phyloP scores from a whole-genome alignment of 2,888 invertebrate genomes.

The Euclidia mi region DNA sequence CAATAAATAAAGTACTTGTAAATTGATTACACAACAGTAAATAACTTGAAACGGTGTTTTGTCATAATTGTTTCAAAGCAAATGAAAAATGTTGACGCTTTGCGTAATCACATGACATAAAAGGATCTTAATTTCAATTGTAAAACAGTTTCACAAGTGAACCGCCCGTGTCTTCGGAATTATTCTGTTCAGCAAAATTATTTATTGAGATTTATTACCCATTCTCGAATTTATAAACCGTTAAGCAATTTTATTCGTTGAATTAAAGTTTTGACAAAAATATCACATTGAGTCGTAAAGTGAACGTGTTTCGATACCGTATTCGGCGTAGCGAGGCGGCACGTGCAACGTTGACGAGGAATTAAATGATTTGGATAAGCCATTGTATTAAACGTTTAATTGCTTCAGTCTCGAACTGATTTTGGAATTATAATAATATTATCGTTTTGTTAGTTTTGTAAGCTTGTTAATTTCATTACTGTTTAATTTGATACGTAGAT shows the following conservation, averaged over 20 bases:
- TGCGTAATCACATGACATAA: neutral
- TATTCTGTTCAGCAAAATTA: slow-evolving; percentile 7
- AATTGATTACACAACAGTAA: too few relatives aligned
- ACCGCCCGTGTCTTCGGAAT: neutral
- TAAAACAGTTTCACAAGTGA: slow-evolving; percentile 7
- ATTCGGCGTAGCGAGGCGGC: slow-evolving; percentile 60
- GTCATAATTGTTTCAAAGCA: too few relatives aligned
- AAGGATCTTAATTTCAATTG: slow-evolving; percentile 1
- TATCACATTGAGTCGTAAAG: slow-evolving; percentile 45
- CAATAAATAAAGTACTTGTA: too few relatives aligned
- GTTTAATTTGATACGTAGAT: too few relatives aligned
- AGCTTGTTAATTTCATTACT: neutral
- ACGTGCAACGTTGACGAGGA: slow-evolving; percentile 36
- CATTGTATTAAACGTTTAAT: slow-evolving; percentile 19
- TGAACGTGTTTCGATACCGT: slow-evolving; percentile 28
- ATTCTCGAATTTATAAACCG: slow-evolving; percentile 45
- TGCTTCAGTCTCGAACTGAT: slow-evolving; percentile 8
- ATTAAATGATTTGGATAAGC: slow-evolving; percentile 53
- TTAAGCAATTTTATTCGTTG: slow-evolving; percentile 44
- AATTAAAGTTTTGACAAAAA: slow-evolving; percentile 51
- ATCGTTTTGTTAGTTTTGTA: neutral
- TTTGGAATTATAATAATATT: slow-evolving; percentile 2
- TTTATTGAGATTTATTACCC: slow-evolving; percentile 22
- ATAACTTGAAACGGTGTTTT: too few relatives aligned
- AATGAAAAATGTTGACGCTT: neutral